Evolutionary conservation across 2,797 vertebrate genomes (phyloP).

Genomic region (Scleropages formosus): DNA sequence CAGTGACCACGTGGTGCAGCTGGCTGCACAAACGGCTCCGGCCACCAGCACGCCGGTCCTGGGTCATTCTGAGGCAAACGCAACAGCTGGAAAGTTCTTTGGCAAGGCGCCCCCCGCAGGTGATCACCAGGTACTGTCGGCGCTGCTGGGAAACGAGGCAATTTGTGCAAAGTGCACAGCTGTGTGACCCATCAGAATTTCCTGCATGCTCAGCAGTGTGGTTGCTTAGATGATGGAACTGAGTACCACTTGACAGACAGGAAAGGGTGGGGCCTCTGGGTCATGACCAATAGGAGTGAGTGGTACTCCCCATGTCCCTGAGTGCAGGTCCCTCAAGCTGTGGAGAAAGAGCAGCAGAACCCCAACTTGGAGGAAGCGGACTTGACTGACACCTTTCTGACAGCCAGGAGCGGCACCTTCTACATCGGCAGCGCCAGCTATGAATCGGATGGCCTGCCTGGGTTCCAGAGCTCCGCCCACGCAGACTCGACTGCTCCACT

Average conservation of each 20-base stretch:
- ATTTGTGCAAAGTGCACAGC: neutral
- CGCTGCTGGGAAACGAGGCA: neutral
- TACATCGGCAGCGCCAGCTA: conserved; percentile 42
- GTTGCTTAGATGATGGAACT: too few species aligned
- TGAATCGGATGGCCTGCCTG: conserved; percentile 30
- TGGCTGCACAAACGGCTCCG: conserved; percentile 55
- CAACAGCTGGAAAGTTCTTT: conserved; percentile 29
- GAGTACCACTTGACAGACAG: too few species aligned
- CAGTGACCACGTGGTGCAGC: conserved; percentile 85
- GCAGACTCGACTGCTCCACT: neutral
- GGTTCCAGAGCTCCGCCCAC: conserved; percentile 42
- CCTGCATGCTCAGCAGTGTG: neutral
- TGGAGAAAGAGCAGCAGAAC: conserved; percentile 14
- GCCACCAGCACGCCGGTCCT: conserved; percentile 61
- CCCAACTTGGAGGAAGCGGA: conserved; percentile 35
- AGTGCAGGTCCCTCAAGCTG: conserved; percentile 10
- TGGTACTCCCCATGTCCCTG: neutral
- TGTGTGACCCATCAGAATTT: neutral
- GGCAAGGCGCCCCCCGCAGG: conserved; percentile 35
- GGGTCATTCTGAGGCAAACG: conserved; percentile 25
- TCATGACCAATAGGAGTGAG: too few species aligned
- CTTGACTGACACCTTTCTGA: conserved; percentile 48
- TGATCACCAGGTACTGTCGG: conserved; percentile 34
- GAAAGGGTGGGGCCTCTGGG: too few species aligned
- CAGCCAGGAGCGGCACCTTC: conserved; percentile 58